Percentiles rank a stretch among this genome's conserved stretches.
These are phyloP conservation scores for Tenualosa thibaudeaui DNA, from an alignment of 2,797 vertebrate species.

Conservation along the genomic window DNA sequence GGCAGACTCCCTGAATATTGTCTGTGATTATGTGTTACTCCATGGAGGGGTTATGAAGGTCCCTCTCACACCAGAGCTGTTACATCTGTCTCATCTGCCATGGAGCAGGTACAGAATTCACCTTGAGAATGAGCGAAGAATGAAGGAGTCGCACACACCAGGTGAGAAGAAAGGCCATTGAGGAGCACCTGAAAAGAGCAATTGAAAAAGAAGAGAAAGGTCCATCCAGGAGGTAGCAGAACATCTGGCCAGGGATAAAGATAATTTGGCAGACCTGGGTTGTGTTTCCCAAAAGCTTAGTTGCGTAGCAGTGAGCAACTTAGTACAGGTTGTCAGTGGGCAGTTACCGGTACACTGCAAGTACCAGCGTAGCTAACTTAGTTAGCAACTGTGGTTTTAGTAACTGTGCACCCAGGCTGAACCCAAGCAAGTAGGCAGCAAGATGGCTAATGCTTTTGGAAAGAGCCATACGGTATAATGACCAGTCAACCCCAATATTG, in stretches of 20 bases:
- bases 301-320: too few relatives aligned
- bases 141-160: conserved; percentile 18
- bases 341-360: too few relatives aligned
- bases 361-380: too few relatives aligned
- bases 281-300: too few relatives aligned
- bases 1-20: not conserved
- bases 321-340: too few relatives aligned
- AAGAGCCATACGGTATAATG: too few relatives aligned
- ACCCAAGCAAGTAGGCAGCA: too few relatives aligned
- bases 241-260: not conserved
- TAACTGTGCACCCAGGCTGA: too few relatives aligned
- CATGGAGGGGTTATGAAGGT: conserved; percentile 27
- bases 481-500: too few relatives aligned
- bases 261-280: too few relatives aligned
- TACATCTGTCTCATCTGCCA: not conserved
- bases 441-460: too few relatives aligned
- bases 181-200: conserved; percentile 24
- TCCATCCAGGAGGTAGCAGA: not conserved
- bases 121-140: conserved; percentile 7
- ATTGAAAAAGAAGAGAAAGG: conserved; percentile 19
- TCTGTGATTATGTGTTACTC: conserved; percentile 24
- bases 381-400: too few relatives aligned
- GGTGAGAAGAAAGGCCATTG: not conserved
- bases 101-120: not conserved
- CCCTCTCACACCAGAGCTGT: conserved; percentile 2